Evolutionary conservation across 2,797 vertebrate genomes (phyloP), one percentile per base, ranked within the genome.

Genomic region (Picus viridis): DNA sequence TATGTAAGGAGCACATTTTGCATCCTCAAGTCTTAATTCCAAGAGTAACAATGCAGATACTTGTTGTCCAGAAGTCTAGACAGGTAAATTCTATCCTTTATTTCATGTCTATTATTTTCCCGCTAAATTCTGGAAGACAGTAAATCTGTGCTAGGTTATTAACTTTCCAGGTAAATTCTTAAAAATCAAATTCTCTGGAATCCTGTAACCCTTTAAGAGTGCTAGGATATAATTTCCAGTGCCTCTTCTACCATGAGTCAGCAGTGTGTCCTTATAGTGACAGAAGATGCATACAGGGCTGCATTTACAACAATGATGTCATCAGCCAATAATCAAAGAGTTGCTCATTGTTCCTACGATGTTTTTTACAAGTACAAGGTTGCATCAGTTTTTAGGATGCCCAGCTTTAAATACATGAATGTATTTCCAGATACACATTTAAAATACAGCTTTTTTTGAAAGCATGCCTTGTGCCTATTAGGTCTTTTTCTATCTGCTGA

Each of bases 241-340:
- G 24, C 4, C 61, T 53, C 11, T 16, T 2, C 3, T 67, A 57
- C 12, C 34, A n/a, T 5, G 19, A 77, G 34, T 41, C 43, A 77
- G 30, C 41, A 76, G 14, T 51, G 30, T 70, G 41, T 10, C 34
- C 26, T 56, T n/a, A 16, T 30, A 45, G 16, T 61, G 39, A 53
- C 53, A 61, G 29, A 79, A 24, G 9, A 23, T 0, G 0, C 34
- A 16, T 74, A 29, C 18, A 6, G 20, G 19, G 6, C 7, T 71
- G 9, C 1, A 1, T 62, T 67, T 63, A 27, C 15, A 39, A n/a
- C 83, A 68, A 18, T 23, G 2, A 34, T 1, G 0, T 20, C n/a
- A 51, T 29, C 30, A 61, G 17, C 29, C 47, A 58, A 71, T 0
- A 0, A 2, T 0, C 23, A 29, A 32, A 47, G 49, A 56, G 6